Evolutionary conservation across 53 echinoderm and acorn worm species (phyloP).

Genomic region (Stichopus horrens): DNA sequence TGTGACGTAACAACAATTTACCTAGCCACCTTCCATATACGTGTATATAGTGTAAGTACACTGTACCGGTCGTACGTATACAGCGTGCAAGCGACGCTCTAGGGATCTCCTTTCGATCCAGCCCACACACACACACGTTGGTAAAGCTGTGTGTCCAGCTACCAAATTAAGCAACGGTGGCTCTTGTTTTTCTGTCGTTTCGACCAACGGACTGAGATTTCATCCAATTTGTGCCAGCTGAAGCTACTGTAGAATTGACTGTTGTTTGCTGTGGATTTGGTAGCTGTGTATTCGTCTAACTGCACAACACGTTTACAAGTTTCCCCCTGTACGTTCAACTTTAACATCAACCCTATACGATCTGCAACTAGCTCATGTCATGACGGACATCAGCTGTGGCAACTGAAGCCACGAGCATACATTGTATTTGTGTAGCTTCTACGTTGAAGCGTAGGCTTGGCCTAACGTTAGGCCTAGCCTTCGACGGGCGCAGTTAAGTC

Average conservation of each 20-base stretch:
- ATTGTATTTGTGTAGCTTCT: not conserved
- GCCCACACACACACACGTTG: not conserved
- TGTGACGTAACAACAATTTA: slow-evolving; percentile 10
- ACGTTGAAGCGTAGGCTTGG: not conserved
- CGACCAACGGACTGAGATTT: not conserved
- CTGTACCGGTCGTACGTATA: not conserved
- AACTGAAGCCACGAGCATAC: slow-evolving; percentile 1
- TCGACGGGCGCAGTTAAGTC: not conserved
- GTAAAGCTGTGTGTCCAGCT: slow-evolving; percentile 18
- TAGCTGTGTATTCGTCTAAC: not conserved
- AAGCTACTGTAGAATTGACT: not conserved
- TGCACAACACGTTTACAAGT: not conserved
- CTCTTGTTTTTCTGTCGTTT: not conserved
- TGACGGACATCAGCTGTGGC: not conserved
- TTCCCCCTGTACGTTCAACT: not conserved
- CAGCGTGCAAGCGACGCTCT: not conserved
- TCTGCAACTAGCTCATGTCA: not conserved
- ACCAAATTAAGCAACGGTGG: not conserved
- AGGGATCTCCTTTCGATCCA: not conserved
- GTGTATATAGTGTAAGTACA: not conserved
- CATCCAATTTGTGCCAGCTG: not conserved
- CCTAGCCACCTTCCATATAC: not conserved
- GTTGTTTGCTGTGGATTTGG: not conserved
- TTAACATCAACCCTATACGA: not conserved
- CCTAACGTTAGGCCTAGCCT: not conserved